Conservation (phyloP, 1,140 invertebrate species). For the Capitella teleta region DNA sequence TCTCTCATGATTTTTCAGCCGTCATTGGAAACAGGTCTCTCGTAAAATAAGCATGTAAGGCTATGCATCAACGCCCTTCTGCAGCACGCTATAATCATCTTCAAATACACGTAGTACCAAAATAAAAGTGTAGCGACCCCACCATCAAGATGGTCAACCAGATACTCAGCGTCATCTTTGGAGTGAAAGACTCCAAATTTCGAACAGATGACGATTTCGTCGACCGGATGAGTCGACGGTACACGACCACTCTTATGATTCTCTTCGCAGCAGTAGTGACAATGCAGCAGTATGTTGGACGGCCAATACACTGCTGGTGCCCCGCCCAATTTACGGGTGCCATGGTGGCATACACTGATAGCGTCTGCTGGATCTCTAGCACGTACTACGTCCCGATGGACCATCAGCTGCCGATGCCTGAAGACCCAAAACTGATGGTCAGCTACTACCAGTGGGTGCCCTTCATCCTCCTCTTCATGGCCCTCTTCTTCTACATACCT, state of each 20-base stretch:
- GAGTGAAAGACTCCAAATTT: conserved; percentile 1
- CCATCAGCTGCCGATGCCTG: background rate
- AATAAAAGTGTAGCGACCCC: no score
- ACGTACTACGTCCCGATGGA: conserved; percentile 4
- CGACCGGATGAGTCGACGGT: conserved; percentile 44
- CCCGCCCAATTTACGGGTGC: conserved; percentile 24
- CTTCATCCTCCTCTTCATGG: conserved; percentile 46
- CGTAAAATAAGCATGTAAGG: no score
- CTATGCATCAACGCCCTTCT: no score
- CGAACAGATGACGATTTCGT: conserved; percentile 40
- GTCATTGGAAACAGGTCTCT: no score
- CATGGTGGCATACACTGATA: conserved; percentile 40
- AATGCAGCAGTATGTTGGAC: conserved; percentile 43
- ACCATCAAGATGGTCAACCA: no score
- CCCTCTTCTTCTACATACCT: conserved; percentile 46
- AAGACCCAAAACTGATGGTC: conserved; percentile 14
- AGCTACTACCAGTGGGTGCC: conserved; percentile 47
- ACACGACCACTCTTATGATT: conserved; percentile 42
- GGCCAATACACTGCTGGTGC: conserved; percentile 43
- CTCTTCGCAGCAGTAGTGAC: conserved; percentile 41
- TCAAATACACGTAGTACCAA: no score
- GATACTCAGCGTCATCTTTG: no score
- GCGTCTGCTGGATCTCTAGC: conserved; percentile 16
- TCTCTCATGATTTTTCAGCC: no score
- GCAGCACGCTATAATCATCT: no score